Conservation (phyloP, 2,888 invertebrate genomes). For the Podotricha telesiphe region DNA sequence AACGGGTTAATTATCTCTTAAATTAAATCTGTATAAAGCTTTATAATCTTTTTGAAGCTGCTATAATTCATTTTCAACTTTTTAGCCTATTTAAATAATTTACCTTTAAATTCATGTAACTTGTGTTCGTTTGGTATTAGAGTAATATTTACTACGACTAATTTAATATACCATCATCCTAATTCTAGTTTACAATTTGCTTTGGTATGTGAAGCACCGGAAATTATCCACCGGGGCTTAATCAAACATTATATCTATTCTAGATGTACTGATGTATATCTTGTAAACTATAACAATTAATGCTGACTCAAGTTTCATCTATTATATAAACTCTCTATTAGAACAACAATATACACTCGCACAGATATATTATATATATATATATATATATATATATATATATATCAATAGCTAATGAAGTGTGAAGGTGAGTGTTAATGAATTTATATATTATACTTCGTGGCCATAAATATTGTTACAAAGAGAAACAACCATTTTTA, state of each 20-base stretch:
- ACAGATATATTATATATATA: background rate
- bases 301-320: background rate
- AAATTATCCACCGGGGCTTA: background rate
- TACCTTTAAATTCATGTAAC: background rate
- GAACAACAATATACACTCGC: too few relatives aligned
- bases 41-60: too few relatives aligned
- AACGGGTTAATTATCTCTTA: too few relatives aligned
- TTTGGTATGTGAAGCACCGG: background rate
- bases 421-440: too few relatives aligned
- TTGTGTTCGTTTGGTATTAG: background rate
- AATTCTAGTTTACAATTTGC: background rate
- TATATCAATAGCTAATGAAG: too few relatives aligned
- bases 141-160: background rate
- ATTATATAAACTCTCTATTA: background rate
- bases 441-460: too few relatives aligned
- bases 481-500: too few relatives aligned
- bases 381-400: background rate
- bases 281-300: background rate
- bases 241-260: background rate
- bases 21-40: too few relatives aligned
- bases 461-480: too few relatives aligned
- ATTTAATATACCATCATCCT: background rate
- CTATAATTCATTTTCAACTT: too few relatives aligned
- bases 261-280: background rate
- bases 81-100: too few relatives aligned